Percentiles rank a stretch among this genome's conserved stretches.
These are phyloP conservation scores for Cenopis cana DNA, from an alignment of 2,888 invertebrate genomes.

Conservation along the genomic window DNA sequence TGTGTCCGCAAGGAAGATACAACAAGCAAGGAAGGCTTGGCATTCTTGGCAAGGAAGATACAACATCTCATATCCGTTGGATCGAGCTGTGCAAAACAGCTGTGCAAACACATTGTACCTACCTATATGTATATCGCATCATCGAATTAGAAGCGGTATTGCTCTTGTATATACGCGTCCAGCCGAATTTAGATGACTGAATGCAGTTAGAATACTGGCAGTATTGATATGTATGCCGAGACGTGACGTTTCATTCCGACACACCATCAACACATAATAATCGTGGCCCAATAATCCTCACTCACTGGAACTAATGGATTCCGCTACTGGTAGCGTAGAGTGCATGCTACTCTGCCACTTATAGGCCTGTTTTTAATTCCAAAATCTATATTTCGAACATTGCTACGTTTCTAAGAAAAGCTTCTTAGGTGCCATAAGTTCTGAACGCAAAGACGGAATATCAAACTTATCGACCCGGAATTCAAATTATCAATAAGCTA, in stretches of 20 bases:
- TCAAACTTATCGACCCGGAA: conserved; percentile 36
- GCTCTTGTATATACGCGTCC: not conserved
- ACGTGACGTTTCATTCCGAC: conserved; percentile 34
- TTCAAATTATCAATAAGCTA: conserved; percentile 55
- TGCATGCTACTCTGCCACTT: conserved; percentile 11
- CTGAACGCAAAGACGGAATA: not conserved
- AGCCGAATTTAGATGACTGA: not conserved
- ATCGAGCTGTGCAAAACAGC: too few species aligned
- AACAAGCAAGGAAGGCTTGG: too few species aligned
- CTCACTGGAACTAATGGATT: conserved; percentile 43
- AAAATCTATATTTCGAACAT: not conserved
- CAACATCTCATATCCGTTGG: too few species aligned
- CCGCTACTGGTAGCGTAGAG: conserved; percentile 28
- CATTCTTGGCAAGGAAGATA: too few species aligned
- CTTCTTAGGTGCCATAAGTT: not conserved
- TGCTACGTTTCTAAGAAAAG: not conserved
- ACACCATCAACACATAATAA: conserved; percentile 42
- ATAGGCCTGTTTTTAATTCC: not conserved
- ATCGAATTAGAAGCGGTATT: not conserved
- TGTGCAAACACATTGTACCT: too few species aligned
- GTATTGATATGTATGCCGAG: conserved; percentile 4
- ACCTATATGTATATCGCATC: not conserved
- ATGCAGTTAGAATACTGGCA: conserved; percentile 21
- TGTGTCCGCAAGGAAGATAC: not conserved
- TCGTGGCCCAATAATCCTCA: conserved; percentile 41